A percentile compares a stretch with the other conserved stretches of the same genome.
Conservation (phyloP, 2,797 vertebrate genomes). For the Acipenser transmontanus region DNA sequence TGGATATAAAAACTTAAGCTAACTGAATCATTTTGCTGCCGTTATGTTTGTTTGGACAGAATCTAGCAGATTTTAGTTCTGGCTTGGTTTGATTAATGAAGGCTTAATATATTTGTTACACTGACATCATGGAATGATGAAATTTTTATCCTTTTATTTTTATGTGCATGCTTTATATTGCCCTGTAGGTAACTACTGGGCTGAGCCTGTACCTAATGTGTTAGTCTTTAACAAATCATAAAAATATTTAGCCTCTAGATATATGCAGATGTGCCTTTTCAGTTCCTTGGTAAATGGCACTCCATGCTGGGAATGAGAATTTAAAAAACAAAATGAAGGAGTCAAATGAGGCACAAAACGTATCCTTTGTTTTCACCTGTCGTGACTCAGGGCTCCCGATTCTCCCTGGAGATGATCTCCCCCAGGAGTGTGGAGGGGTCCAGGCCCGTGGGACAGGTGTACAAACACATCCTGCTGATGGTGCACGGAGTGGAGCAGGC, state of each 20-base stretch:
- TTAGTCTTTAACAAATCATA: neutral
- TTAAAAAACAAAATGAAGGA: neutral
- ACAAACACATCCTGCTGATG: constrained; percentile 90
- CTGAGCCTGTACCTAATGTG: neutral
- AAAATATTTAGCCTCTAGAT: neutral
- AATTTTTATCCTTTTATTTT: no score
- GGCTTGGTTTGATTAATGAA: no score
- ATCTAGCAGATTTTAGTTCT: no score
- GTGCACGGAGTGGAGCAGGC: constrained; percentile 90
- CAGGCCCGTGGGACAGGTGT: constrained; percentile 85
- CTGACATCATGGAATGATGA: no score
- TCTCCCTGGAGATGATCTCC: constrained; percentile 63
- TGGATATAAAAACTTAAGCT: no score
- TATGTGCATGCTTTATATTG: neutral
- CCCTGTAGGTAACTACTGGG: neutral
- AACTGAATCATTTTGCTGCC: no score
- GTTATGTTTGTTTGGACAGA: no score
- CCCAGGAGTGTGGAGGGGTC: constrained; percentile 59
- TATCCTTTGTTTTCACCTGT: neutral
- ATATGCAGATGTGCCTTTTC: neutral
- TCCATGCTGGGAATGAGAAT: neutral
- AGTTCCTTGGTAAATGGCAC: neutral
- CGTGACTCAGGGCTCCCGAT: constrained; percentile 66
- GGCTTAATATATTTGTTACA: no score
- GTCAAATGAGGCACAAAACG: no score